Evolutionary conservation across 2,888 invertebrate genomes (phyloP).

Genomic region (Orchesella flavescens): DNA sequence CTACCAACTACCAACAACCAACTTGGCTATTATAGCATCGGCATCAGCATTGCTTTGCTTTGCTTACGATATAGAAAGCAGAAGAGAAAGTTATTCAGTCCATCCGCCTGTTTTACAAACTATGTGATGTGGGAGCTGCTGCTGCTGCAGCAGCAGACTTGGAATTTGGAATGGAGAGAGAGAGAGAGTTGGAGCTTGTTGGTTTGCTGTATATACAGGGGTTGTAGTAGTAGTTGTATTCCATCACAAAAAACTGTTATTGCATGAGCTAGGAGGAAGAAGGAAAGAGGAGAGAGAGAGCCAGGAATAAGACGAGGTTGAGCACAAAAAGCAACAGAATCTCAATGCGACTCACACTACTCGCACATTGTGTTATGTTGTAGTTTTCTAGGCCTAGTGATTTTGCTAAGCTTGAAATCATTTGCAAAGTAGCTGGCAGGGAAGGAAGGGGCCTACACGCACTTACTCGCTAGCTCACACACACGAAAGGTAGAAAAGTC

Average conservation of each 20-base stretch:
- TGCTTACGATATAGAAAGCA: slow-evolving; percentile 23
- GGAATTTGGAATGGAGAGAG: no score
- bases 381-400: background rate
- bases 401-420: slow-evolving; percentile 36
- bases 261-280: slow-evolving; percentile 20
- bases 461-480: no score
- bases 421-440: slow-evolving; percentile 49
- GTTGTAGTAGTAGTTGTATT: background rate
- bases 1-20: background rate
- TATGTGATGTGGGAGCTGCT: background rate
- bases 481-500: slow-evolving; percentile 24
- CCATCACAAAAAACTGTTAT: slow-evolving; percentile 46
- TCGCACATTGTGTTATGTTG: slow-evolving; percentile 14
- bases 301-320: background rate
- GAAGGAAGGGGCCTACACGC: slow-evolving; percentile 35
- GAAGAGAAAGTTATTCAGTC: slow-evolving; percentile 46
- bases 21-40: background rate
- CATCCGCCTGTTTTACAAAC: slow-evolving; percentile 51
- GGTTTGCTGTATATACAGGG: background rate
- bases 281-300: slow-evolving; percentile 20
- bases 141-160: no score
- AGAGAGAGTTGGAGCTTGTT: background rate
- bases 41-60: background rate
- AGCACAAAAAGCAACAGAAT: slow-evolving; percentile 12
- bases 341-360: background rate